Base-by-base conservation (phyloP, 2,113 vertebrate genomes). In the Cyanistes caeruleus region DNA sequence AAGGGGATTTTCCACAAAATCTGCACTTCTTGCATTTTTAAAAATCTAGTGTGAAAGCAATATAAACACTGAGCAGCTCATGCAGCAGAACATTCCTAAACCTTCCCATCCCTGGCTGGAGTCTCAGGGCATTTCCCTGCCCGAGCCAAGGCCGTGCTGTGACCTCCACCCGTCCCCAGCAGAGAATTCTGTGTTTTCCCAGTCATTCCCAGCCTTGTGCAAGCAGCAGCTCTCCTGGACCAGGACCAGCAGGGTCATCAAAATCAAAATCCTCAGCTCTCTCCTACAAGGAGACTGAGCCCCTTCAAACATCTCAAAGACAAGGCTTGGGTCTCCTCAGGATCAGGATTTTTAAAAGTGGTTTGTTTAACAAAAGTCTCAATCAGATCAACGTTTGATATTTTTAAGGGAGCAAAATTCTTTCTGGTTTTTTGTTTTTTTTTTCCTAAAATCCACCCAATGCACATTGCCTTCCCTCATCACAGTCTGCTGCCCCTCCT, bases 151-250 rank as follows among this genome's bases (percentile, higher is more conserved):
- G 51, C 39, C 14, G 0, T 2, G 30, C 53, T 16, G 19, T 35
- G 39, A 31, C 49, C 52, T 63, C 21, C 5, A 0, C 7, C 84
- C 27, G 51, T 35, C 64, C 64, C 44, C 73, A 67, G 35, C 28
- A 84, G 74, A 52, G 64, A 46, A 8, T 12, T 31, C 19, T 0
- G 35, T 5, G 76, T 1, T 31, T 44, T 60, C 8, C 44, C 55
- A 62, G 46, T 0, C 0, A 7, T 33, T 37, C 12, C 28, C 5
- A 3, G 37, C 56, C 56, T 3, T 0, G 1, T 18, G 46, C 30
- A 28, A 31, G 53, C 67, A 84, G 77, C 41, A 49, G n/a, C 52
- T 67, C 48, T 46, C 15, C 37, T 39, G 37, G 33, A 23, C 48
- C 4, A 0, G 9, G 55, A 8, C 22, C 55, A 49, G 28, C 14